Base-by-base conservation (phyloP, 2,113 vertebrate species). In the Lepisosteus osseus region DNA sequence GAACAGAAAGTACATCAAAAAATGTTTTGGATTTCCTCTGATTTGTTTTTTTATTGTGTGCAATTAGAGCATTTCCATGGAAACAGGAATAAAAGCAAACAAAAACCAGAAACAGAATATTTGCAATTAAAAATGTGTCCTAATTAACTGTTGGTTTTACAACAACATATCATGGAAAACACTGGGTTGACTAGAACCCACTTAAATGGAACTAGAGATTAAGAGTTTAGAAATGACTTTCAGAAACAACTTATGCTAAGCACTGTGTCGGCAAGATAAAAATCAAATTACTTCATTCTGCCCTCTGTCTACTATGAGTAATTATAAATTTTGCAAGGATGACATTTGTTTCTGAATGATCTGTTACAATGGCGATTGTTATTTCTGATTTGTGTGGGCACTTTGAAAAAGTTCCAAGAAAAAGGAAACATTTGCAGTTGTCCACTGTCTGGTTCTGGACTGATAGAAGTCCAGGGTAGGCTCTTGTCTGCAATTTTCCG, bases 401-500 rank as follows among this genome's bases (percentile, higher is more conserved):
- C 82, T 88, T 86, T 90, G 76, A 85, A 77, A 73, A 68, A 70
- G 69, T 79, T 83, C 85, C 85, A 83, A 78, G 70, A 75, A 71
- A 78, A 70, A 74, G 82, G 75, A 85, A 67, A 68, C 47, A 67
- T 54, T 57, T 47, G 45, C 17, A 44, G 9, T 79, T 65, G 61
- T 54, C 69, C 56, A 47, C 8, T 57, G 57, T 61, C n/a, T n/a
- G 44, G 42, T 68, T 44, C 14, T 13, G 11, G 5, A 51, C 63
- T 57, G 47, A 45, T 8, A 44, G 68, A 59, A 65, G 43, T 70
- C 47, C 47, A 64, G 73, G 51, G 70, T 72, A 80, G 70, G 82
- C 87, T 77, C 86, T 91, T 90, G 87, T 91, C 85, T 87, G 74
- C 77, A 77, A 91, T 92, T 91, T 92, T 92, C 91, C 85, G 84